Conservation (phyloP, 2,113 vertebrate species). For the Alethe diademata region DNA sequence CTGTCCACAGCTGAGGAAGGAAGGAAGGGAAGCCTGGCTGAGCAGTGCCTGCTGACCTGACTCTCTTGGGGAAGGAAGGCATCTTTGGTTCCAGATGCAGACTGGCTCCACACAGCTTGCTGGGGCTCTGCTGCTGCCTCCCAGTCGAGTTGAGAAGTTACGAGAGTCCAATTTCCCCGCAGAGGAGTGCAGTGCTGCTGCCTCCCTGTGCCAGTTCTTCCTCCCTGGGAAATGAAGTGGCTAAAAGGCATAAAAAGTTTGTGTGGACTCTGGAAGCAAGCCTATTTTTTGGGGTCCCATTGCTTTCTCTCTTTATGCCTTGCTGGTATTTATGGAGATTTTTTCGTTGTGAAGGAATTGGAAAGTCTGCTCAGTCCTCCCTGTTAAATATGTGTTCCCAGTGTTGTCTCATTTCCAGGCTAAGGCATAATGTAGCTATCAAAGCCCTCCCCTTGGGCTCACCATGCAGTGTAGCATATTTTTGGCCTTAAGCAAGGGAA, state of each 20-base stretch:
- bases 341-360: background rate
- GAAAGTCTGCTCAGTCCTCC: background rate
- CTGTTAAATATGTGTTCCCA: background rate
- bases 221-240: background rate
- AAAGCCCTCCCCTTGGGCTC: background rate
- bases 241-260: background rate
- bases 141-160: background rate
- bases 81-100: background rate
- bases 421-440: background rate
- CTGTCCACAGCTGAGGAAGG: background rate
- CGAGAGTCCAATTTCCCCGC: fast-evolving
- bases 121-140: background rate
- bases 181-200: fast-evolving
- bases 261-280: background rate
- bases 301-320: background rate
- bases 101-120: background rate
- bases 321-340: background rate
- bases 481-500: slow-evolving; percentile 11
- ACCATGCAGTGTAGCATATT: background rate
- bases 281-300: background rate
- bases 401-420: background rate
- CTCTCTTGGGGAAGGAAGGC: background rate
- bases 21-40: background rate
- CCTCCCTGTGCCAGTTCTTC: background rate
- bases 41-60: background rate